Evolutionary conservation across 1,140 invertebrate species (phyloP).

Genomic region (Heliconius melpomene): DNA sequence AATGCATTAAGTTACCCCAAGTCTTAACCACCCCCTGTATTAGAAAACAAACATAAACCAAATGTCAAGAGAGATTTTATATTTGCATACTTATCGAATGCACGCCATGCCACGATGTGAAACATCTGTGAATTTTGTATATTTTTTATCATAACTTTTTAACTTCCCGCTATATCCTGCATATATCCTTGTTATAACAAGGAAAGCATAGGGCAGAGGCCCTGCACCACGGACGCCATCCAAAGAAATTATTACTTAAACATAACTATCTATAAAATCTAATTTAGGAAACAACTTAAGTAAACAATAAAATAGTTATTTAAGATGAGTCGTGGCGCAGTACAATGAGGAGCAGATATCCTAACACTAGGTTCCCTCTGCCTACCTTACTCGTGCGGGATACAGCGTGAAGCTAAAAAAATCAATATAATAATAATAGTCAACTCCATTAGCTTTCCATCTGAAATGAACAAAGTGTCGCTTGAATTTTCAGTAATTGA

Average conservation of each 20-base stretch:
- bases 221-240: too few relatives aligned
- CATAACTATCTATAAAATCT: too few relatives aligned
- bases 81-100: slow-evolving; percentile 50
- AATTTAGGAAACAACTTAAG: too few relatives aligned
- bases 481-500: slow-evolving; percentile 36
- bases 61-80: slow-evolving; percentile 34
- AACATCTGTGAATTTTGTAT: neutral
- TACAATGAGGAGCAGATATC: too few relatives aligned
- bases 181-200: too few relatives aligned
- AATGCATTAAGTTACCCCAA: slow-evolving; percentile 19
- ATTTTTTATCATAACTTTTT: neutral
- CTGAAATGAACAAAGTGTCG: slow-evolving; percentile 6
- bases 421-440: neutral
- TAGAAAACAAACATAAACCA: slow-evolving; percentile 37
- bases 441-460: neutral
- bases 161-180: neutral
- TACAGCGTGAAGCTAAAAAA: neutral
- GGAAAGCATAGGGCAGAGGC: neutral
- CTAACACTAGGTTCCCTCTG: neutral
- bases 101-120: neutral
- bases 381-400: too few relatives aligned
- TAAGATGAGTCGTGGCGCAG: too few relatives aligned
- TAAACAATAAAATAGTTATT: too few relatives aligned
- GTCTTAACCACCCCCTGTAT: slow-evolving; percentile 16
- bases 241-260: too few relatives aligned